Percentiles rank a stretch among this genome's conserved stretches.
These are phyloP conservation scores for Prochilodus magdalenae DNA, from an alignment of 2,113 vertebrate genomes.

Conservation along the genomic window DNA sequence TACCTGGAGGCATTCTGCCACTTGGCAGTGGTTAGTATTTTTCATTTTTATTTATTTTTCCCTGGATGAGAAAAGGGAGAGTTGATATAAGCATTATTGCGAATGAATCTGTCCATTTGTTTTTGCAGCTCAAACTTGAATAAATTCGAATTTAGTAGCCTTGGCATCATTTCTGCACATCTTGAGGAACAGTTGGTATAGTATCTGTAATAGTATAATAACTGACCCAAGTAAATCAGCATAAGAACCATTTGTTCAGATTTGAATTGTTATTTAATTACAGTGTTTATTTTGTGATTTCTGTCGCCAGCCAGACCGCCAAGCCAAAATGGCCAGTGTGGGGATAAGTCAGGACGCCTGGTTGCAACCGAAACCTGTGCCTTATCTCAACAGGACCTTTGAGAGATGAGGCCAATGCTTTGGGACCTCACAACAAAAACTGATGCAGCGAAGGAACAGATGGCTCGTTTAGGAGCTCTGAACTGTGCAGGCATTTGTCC, in stretches of 20 bases:
- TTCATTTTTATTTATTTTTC: background rate
- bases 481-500: background rate
- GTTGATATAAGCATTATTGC: background rate
- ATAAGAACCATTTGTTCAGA: background rate
- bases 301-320: background rate
- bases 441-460: background rate
- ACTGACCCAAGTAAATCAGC: background rate
- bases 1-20: background rate
- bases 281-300: background rate
- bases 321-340: background rate
- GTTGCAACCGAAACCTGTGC: background rate
- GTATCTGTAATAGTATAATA: background rate
- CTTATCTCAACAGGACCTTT: background rate
- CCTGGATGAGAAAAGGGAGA: background rate
- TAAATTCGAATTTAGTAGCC: background rate
- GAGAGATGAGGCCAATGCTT: constrained; percentile 1
- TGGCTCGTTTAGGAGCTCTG: constrained; percentile 3
- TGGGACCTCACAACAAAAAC: constrained; percentile 2
- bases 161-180: constrained; percentile 17
- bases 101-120: background rate
- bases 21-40: background rate
- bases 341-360: background rate
- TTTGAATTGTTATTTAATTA: constrained; percentile 13
- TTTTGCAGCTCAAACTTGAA: background rate
- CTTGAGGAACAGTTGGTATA: constrained; percentile 20